Base-by-base conservation (phyloP, 2,888 invertebrate genomes). In the Lochmaea capreae region DNA sequence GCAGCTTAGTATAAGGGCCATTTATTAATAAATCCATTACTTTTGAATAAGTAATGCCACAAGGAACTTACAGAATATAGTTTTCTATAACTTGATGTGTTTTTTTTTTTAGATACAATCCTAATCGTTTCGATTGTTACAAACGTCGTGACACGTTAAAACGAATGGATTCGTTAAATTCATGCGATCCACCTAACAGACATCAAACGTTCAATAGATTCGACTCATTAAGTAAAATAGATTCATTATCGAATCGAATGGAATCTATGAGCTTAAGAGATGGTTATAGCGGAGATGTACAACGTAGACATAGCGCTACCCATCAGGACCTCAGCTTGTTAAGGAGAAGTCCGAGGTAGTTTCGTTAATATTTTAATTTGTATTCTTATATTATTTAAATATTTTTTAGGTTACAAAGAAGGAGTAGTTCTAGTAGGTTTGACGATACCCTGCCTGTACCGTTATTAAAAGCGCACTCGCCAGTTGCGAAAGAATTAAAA, bases 371-470 rank as follows among this genome's bases (percentile, higher is more conserved):
- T 11, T 26, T 26, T 42, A 46, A 18, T 18, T 33, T 5, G 33
- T 33, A 26, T 26, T 26, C 2, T 26, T 26, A 26, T 26, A 18
- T 58, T 58, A 58, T 2, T 22, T 33, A 12, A 65, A 11, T 49
- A 22, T 66, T 16, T n/a, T 63, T 22, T 63, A 72, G 90, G 85
- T 62, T 89, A 86, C 72, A 90, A 82, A 11, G 90, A 86, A 33
- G 90, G 87, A 74, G 90, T 88, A 75, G 90, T 87, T 79, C 90
- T 78, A n/a, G 90, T 87, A 78, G 90, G 86, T 68, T 90, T 88
- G 67, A 90, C 85, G 90, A 87, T 82, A 86, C 88, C 57, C 84
- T 92, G 49, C 91, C 92, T 0, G 90, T 92, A 83, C 92, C 93
- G 0, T 87, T 93, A 26, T 83, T 93, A 73, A 89, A 91, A 76